These are phyloP conservation scores for Pluvialis apricaria DNA, from an alignment of 2,113 vertebrate genomes.

Conservation along the genomic window DNA sequence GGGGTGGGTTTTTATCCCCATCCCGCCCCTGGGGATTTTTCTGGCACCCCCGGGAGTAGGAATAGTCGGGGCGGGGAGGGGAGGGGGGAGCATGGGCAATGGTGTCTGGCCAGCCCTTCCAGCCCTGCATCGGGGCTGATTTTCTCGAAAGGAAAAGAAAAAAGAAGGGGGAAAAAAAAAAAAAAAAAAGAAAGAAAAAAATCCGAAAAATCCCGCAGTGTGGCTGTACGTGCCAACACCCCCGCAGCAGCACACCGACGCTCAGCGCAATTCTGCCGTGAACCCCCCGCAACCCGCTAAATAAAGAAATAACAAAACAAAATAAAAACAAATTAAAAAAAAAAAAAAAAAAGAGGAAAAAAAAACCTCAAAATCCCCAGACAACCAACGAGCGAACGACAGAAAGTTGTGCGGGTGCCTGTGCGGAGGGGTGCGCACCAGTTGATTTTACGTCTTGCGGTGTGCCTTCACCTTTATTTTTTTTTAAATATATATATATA, in stretches of 20 bases:
- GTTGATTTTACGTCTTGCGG: background rate
- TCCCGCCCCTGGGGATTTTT: background rate
- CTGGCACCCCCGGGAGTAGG: background rate
- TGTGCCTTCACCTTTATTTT: too few species aligned
- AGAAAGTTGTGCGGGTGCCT: constrained; percentile 16
- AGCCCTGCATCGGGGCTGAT: background rate
- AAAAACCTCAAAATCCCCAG: too few species aligned
- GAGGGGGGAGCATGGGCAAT: background rate
- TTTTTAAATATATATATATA: too few species aligned
- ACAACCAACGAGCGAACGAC: background rate
- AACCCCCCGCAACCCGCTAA: background rate
- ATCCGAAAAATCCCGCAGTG: background rate
- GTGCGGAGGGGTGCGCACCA: background rate
- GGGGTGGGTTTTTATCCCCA: background rate
- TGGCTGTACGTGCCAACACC: background rate
- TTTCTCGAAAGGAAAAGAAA: background rate
- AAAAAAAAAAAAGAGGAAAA: background rate
- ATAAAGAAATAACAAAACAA: background rate
- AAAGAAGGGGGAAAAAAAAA: background rate
- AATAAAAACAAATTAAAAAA: background rate
- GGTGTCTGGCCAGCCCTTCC: background rate
- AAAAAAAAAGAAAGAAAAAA: background rate
- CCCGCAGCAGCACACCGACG: background rate
- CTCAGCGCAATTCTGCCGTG: background rate
- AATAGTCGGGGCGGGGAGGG: background rate